Evolutionary conservation across 92 coral and sea anemone genomes (phyloP).

Genomic region (Muricea muricata): DNA sequence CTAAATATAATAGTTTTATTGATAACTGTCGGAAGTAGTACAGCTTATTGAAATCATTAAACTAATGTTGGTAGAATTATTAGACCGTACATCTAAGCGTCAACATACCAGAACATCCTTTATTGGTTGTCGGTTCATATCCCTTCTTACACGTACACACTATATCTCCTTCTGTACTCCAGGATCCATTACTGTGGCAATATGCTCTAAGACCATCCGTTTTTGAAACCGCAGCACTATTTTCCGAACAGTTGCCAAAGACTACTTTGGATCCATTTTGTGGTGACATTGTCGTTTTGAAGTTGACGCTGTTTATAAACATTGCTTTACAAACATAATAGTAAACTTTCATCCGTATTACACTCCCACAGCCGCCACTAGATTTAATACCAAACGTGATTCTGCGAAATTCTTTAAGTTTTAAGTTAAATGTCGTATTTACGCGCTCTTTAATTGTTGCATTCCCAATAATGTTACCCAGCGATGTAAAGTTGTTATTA

Average conservation of each 20-base stretch:
- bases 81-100: no score
- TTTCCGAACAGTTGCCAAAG: background rate
- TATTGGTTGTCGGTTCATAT: background rate
- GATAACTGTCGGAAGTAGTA: background rate
- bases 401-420: background rate
- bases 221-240: background rate
- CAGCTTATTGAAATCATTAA: no score
- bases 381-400: slow-evolving; percentile 13
- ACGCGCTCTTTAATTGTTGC: background rate
- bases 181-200: slow-evolving; percentile 17
- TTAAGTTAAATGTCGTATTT: background rate
- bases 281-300: background rate
- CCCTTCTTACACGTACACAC: background rate
- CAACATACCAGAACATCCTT: slow-evolving; percentile 6
- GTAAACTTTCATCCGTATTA: background rate
- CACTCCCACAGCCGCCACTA: slow-evolving; percentile 4
- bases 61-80: no score
- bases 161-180: background rate
- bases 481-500: background rate
- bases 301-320: background rate
- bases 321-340: background rate
- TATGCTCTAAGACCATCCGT: background rate
- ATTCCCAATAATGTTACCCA: slow-evolving; percentile 5
- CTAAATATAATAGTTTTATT: slow-evolving; percentile 5
- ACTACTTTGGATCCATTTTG: background rate